Evolutionary conservation across 1,140 invertebrate genomes (phyloP), one percentile per base, ranked within the genome.

Genomic region (Dinothrombium tinctorium): DNA sequence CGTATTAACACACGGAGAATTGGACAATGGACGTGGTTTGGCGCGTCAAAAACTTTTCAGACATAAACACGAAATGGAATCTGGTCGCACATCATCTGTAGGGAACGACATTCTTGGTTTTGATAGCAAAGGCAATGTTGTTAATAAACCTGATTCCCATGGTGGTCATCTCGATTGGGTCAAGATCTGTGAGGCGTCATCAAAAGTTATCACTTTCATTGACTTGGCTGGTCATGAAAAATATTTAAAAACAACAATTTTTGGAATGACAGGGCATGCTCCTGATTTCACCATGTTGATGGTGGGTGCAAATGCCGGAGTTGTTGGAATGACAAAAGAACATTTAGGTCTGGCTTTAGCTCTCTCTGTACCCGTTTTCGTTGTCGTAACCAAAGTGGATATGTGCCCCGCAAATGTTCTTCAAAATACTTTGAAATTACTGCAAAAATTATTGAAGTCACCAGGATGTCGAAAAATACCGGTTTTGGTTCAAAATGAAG

Each of bases 251-350:
- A 98, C 92, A 17, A 98, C 90, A 29, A 63, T 65, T 22, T 96
- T 95, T 66, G 92, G 92, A 44, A 96, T 99, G 89, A 98, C 92
- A 8, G 92, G 92, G 4, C 90, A 98, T 66, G 80, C 80, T 29
- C 94, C 94, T 8, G 90, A 99, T 65, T 98, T 95, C 65, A 82
- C 86, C 48, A 96, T 98, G 90, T 63, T 99, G 14, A 96, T 99
- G 89, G 87, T 98, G 51, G 92, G 92, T 41, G 84, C 90, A 2
- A 98, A 98, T 70, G 83, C 89, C 20, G 92, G 94, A 39, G 83
- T 98, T 43, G 79, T 96, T 47, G 92, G 92, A 33, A 98, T 98
- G 84, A 95, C 90, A 1, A 96, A 96, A 59, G 92, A 98, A 62
- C 92, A 98, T 66, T 63, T 98, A 12, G 89, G 90, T 14, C 64